Percentiles rank a stretch among this genome's conserved stretches.
Conservation (phyloP, 2,797 vertebrate genomes). For the Melanotaenia trifasciata region DNA sequence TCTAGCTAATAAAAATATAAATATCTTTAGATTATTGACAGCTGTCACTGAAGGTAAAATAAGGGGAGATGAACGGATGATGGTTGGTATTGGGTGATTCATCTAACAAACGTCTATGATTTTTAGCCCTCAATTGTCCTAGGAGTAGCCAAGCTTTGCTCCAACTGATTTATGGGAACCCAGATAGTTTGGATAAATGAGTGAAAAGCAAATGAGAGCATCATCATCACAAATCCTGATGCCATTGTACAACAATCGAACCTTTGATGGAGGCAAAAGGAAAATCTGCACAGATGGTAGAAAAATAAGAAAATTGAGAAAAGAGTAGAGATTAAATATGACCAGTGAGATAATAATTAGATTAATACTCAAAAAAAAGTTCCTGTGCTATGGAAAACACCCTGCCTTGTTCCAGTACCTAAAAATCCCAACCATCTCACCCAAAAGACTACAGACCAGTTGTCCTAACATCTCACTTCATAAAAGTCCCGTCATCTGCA, state of each 20-base stretch:
- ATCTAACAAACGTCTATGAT: neutral
- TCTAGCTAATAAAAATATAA: constrained; percentile 14
- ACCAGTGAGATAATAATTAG: constrained; percentile 68
- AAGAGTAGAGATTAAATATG: constrained; percentile 63
- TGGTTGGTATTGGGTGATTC: constrained; percentile 6
- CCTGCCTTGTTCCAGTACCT: too few species aligned
- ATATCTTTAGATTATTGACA: constrained; percentile 23
- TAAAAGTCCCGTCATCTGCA: too few species aligned
- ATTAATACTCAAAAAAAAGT: constrained; percentile 43
- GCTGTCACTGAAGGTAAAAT: constrained; percentile 36
- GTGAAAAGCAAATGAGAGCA: constrained; percentile 56
- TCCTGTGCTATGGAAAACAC: too few species aligned
- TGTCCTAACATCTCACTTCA: too few species aligned
- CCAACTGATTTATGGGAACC: constrained; percentile 73
- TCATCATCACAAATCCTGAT: constrained; percentile 67
- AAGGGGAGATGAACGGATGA: constrained; percentile 21
- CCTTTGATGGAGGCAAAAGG: constrained; percentile 41
- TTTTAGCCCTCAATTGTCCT: constrained; percentile 48
- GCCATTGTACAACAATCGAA: constrained; percentile 71
- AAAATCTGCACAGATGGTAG: constrained; percentile 48
- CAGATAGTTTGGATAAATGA: constrained; percentile 63
- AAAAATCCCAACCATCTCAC: too few species aligned
- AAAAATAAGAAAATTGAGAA: constrained; percentile 82
- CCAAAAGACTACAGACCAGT: too few species aligned
- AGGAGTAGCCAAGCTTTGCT: constrained; percentile 56